Evolutionary conservation across 2,797 vertebrate genomes (phyloP).

Genomic region (Alosa sapidissima): DNA sequence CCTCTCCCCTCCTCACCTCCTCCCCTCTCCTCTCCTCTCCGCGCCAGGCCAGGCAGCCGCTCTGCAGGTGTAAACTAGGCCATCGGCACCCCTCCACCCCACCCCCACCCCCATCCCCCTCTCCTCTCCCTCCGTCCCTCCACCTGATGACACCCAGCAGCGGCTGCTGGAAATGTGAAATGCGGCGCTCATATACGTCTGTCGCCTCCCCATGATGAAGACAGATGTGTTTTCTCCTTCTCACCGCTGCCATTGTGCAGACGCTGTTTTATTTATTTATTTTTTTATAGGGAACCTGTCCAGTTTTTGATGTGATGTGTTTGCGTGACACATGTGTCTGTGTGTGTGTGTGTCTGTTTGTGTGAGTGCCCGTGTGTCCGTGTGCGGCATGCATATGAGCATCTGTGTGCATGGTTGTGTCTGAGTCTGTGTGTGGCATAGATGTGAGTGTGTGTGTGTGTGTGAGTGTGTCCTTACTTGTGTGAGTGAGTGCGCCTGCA

Average conservation of each 20-base stretch:
- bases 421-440: background rate
- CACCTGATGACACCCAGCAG: conserved; percentile 38
- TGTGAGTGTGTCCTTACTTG: background rate
- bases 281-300: conserved; percentile 21
- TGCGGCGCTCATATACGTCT: conserved; percentile 47
- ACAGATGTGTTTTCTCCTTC: conserved; percentile 54
- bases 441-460: background rate
- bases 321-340: conserved; percentile 37
- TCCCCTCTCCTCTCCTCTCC: conserved; percentile 6
- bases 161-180: conserved; percentile 48
- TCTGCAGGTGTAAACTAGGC: conserved; percentile 53
- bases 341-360: background rate
- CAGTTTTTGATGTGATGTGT: conserved; percentile 32
- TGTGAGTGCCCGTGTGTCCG: background rate
- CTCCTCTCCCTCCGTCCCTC: background rate
- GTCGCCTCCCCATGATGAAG: conserved; percentile 55
- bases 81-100: conserved; percentile 18
- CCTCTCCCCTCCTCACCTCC: conserved; percentile 32
- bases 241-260: conserved; percentile 33
- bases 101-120: background rate
- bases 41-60: conserved; percentile 32
- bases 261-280: conserved; percentile 30
- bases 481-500: background rate
- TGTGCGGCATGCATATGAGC: background rate
- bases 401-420: background rate